Evolutionary conservation across 1,140 invertebrate genomes (phyloP), one percentile per base, ranked within the genome.

Genomic region (Zaprionus kolodkinae): DNA sequence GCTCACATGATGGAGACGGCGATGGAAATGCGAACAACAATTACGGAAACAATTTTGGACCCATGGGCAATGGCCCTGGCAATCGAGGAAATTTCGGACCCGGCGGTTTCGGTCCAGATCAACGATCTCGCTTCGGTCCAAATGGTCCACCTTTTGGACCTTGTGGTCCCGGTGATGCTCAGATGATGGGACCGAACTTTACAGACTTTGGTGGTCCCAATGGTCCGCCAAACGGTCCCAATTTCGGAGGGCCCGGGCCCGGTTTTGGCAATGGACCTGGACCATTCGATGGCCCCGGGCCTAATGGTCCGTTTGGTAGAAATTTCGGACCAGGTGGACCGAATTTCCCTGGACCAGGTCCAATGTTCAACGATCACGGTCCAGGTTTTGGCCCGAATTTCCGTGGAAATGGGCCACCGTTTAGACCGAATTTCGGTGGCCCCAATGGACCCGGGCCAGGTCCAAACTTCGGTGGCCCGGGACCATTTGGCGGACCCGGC

Each of bases 301-400:
- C 61, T 0, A 65, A 71, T 56, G 61, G 59, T 12, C 70, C 57
- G 1, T 81, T 81, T 36, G 82, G 79, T 3, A 81, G 73, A 6
- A 80, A 82, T 17, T 74, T 78, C n/a, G 78, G 78, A 2, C 70
- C 70, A 3, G 33, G 50, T n/a, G 73, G 70, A 5, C 78, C 40
- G 10, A 81, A 81, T 11, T 81, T 81, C 11, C 36, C 65, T 33
- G 81, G 79, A 15, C 71, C 75, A 2, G 78, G 85, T 4, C 68
- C 59, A 9, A 69, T 65, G 45, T 72, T 72, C 21, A 72, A 72
- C 36, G 55, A 67, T 7, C 70, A 60, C 21, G 75, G 69, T 21
- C 57, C 45, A 1, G 66, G 70, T 40, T 80, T 72, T 11, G 85
- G 71, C 27, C 80, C 76, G 0, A 73, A 79, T 52, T 87, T 79